These are phyloP conservation scores for Pseudorhiza aurosa DNA, from an alignment of 30 jellyfish, hydroid and myxozoan genomes.

Conservation along the genomic window DNA sequence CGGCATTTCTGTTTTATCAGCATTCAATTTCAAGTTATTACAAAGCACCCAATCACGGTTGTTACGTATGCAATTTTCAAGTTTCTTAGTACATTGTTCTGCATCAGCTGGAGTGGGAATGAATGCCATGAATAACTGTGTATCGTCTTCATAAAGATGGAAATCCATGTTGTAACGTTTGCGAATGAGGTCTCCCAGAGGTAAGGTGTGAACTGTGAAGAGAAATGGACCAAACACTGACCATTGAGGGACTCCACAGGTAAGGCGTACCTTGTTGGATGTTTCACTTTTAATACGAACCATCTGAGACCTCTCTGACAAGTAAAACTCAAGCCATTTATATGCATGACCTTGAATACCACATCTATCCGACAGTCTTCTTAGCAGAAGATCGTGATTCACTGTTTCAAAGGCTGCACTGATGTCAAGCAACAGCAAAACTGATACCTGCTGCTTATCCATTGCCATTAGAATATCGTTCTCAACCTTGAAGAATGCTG, in stretches of 20 bases:
- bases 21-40: conserved; percentile 49
- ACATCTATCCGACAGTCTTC: conserved; percentile 42
- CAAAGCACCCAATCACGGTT: conserved; percentile 39
- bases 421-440: conserved; percentile 48
- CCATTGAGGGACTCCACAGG: conserved; percentile 59
- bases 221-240: conserved; percentile 53
- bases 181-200: conserved; percentile 49
- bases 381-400: conserved; percentile 47
- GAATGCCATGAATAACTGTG: conserved; percentile 57
- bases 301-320: conserved; percentile 39
- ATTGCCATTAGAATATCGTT: conserved; percentile 33
- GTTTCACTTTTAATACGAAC: conserved; percentile 1
- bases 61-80: conserved; percentile 37
- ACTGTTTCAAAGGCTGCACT: conserved; percentile 65
- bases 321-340: conserved; percentile 62
- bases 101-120: conserved; percentile 9
- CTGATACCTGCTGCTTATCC: conserved; percentile 40
- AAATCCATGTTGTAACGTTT: conserved; percentile 2
- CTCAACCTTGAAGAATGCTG: conserved; percentile 39
- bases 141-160: conserved; percentile 48
- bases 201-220: conserved; percentile 43
- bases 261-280: conserved; percentile 12
- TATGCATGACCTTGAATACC: conserved; percentile 48
- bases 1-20: conserved; percentile 54
- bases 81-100: conserved; percentile 4